A percentile compares a stretch with the other conserved stretches of the same genome.
Conservation (phyloP, 2,888 invertebrate genomes). For the Agrypnus murinus region DNA sequence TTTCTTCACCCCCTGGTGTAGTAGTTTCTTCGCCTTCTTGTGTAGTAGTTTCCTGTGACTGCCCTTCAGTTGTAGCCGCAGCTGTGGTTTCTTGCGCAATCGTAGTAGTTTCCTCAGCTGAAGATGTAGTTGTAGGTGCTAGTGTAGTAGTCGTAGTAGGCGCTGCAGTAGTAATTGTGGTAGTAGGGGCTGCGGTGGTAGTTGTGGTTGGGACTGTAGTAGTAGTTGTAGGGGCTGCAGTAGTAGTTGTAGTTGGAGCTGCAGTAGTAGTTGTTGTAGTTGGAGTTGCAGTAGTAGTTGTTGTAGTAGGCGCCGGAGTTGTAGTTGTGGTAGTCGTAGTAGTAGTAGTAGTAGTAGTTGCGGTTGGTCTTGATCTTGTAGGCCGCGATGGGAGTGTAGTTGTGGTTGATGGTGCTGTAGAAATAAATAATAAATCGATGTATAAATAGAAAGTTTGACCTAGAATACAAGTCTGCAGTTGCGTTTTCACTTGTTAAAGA, state of each 20-base stretch:
- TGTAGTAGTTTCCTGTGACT: constrained; percentile 4
- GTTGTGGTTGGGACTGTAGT: background rate
- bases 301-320: background rate
- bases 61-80: constrained; percentile 2
- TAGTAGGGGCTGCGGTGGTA: background rate
- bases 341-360: background rate
- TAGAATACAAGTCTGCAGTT: too few species aligned
- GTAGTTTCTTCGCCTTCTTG: background rate
- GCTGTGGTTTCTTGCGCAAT: background rate
- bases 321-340: background rate
- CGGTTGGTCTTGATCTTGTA: constrained; percentile 1
- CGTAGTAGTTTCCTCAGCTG: background rate
- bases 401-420: constrained; percentile 13
- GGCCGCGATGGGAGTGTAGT: constrained; percentile 13
- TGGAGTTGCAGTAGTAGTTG: background rate
- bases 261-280: constrained; percentile 1
- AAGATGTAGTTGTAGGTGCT: background rate
- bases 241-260: background rate
- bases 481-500: too few species aligned
- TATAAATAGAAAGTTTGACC: too few species aligned
- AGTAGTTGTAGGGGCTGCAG: background rate
- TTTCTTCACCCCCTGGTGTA: background rate
- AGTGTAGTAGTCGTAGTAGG: background rate
- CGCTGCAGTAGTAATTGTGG: background rate
- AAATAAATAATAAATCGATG: too few species aligned